Conservation (phyloP, 2,113 vertebrate species). For the Abramis brama region DNA sequence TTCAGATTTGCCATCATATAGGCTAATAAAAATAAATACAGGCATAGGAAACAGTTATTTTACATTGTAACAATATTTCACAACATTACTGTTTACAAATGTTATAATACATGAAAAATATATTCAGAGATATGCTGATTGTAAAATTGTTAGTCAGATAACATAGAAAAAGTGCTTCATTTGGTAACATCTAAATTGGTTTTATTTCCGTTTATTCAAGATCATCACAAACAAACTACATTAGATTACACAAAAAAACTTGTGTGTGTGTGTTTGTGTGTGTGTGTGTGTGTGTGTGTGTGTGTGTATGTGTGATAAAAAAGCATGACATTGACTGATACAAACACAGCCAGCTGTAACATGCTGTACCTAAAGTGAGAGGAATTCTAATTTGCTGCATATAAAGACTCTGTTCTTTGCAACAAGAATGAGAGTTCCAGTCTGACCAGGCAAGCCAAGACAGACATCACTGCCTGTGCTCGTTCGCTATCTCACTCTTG, state of each 20-base stretch:
- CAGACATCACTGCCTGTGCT: slow-evolving; percentile 62
- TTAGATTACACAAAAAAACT: neutral
- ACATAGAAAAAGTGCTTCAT: too few species aligned
- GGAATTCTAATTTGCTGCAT: slow-evolving; percentile 17
- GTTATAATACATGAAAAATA: too few species aligned
- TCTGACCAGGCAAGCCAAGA: slow-evolving; percentile 24
- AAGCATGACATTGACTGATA: neutral
- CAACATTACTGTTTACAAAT: too few species aligned
- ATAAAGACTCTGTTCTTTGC: slow-evolving; percentile 26
- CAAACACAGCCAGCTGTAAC: slow-evolving; percentile 32
- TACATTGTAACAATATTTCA: too few species aligned
- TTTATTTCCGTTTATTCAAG: neutral
- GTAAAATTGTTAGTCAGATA: too few species aligned
- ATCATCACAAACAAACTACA: neutral
- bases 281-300: too few species aligned
- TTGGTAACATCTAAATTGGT: neutral
- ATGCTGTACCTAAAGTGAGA: slow-evolving; percentile 4
- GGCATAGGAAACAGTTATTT: too few species aligned
- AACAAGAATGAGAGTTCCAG: neutral
- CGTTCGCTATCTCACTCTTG: neutral
- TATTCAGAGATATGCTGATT: too few species aligned
- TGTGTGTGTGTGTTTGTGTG: neutral
- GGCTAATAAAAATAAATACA: too few species aligned
- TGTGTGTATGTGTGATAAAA: neutral
- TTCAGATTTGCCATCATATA: too few species aligned